Evolutionary conservation across 2,888 invertebrate species (phyloP).

Genomic region (Himalopsyche kuldschensis): DNA sequence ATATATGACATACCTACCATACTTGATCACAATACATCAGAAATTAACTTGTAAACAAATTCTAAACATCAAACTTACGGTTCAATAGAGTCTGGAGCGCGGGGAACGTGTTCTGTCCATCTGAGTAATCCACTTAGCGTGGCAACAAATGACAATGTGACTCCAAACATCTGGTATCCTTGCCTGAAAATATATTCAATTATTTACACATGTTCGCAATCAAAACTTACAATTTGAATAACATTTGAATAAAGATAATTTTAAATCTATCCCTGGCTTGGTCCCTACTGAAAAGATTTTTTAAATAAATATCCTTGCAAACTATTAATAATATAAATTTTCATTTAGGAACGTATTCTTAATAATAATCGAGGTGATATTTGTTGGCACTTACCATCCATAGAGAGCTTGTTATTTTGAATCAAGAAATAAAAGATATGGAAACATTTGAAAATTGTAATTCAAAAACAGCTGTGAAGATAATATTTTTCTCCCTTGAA

Average conservation of each 20-base stretch:
- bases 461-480: too few relatives aligned
- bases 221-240: not conserved
- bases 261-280: not conserved
- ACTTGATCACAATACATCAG: too few relatives aligned
- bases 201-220: not conserved
- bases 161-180: conserved; percentile 85
- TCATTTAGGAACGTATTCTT: not conserved
- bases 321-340: not conserved
- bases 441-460: too few relatives aligned
- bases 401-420: not conserved
- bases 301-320: not conserved
- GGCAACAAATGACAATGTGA: conserved; percentile 83
- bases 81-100: conserved; percentile 63
- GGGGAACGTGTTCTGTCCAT: conserved; percentile 76
- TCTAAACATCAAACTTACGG: conserved; percentile 62
- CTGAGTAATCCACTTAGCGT: conserved; percentile 86
- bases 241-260: not conserved
- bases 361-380: not conserved
- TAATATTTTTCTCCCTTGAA: too few relatives aligned
- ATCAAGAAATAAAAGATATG: not conserved
- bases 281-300: not conserved
- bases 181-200: conserved; percentile 67
- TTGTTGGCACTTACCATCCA: not conserved
- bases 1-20: too few relatives aligned
- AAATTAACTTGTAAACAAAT: too few relatives aligned